Evolutionary conservation across 2,797 vertebrate genomes (phyloP).

Genomic region (Tragelaphus eurycerus): DNA sequence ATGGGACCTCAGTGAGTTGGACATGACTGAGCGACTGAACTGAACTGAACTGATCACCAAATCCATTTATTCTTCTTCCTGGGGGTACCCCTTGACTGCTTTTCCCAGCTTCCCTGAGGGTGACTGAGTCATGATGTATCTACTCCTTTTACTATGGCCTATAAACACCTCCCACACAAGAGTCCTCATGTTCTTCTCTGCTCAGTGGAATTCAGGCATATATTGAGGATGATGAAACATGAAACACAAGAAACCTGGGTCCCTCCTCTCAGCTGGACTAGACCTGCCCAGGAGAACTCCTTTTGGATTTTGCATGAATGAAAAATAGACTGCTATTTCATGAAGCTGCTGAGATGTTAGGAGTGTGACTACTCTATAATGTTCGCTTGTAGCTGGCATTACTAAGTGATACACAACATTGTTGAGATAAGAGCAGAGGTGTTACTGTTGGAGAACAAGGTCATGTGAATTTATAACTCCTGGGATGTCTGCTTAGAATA

Average conservation of each 20-base stretch:
- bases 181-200: background rate
- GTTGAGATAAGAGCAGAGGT: background rate
- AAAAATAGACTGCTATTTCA: background rate
- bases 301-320: background rate
- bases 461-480: background rate
- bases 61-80: background rate
- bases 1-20: background rate
- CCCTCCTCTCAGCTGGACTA: background rate
- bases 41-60: background rate
- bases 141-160: background rate
- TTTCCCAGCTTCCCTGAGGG: background rate
- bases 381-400: background rate
- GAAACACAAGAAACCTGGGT: background rate
- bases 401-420: background rate
- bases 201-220: background rate
- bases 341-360: background rate
- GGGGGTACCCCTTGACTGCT: background rate
- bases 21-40: background rate
- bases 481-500: background rate
- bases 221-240: background rate
- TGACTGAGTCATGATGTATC: background rate
- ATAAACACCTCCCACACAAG: background rate
- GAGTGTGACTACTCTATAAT: background rate
- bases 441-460: background rate
- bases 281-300: background rate